Percentiles rank a stretch among this genome's conserved stretches.
Evolutionary conservation across 2,113 vertebrate genomes (phyloP).

Genomic region (Rhabdomys dilectus): DNA sequence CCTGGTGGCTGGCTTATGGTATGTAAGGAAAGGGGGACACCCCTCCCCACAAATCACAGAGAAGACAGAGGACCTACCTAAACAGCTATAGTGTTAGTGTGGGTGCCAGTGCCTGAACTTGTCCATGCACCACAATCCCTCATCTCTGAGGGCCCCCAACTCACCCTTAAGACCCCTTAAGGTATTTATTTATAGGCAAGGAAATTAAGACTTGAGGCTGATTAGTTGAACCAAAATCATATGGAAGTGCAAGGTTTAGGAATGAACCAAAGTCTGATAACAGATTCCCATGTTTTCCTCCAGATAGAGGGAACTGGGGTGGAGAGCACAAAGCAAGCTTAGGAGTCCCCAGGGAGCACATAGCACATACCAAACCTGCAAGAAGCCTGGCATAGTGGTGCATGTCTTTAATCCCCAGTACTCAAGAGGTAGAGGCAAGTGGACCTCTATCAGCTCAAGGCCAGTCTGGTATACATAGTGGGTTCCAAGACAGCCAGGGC

Average conservation of each 20-base stretch:
- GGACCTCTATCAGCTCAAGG: background rate
- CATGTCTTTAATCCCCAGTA: background rate
- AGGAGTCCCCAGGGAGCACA: background rate
- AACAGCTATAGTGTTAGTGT: background rate
- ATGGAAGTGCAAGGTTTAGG: background rate
- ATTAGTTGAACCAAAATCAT: background rate
- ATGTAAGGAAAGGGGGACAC: background rate
- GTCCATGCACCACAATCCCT: rapidly evolving
- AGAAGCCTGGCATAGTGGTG: background rate
- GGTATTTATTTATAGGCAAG: background rate
- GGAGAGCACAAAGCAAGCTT: too few species aligned
- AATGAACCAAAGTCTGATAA: background rate
- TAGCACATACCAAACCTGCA: background rate
- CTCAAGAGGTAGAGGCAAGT: background rate
- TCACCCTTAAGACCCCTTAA: background rate
- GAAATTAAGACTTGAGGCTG: background rate
- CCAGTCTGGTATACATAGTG: background rate
- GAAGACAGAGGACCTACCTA: background rate
- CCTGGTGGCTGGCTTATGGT: background rate
- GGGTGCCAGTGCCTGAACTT: background rate
- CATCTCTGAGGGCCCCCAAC: background rate
- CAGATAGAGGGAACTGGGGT: background rate
- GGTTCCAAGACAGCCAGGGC: background rate
- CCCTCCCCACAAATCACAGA: too few species aligned
- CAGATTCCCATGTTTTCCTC: background rate